These are phyloP conservation scores for Anthonomus grandis DNA, from an alignment of 1,140 invertebrate genomes.

Conservation along the genomic window DNA sequence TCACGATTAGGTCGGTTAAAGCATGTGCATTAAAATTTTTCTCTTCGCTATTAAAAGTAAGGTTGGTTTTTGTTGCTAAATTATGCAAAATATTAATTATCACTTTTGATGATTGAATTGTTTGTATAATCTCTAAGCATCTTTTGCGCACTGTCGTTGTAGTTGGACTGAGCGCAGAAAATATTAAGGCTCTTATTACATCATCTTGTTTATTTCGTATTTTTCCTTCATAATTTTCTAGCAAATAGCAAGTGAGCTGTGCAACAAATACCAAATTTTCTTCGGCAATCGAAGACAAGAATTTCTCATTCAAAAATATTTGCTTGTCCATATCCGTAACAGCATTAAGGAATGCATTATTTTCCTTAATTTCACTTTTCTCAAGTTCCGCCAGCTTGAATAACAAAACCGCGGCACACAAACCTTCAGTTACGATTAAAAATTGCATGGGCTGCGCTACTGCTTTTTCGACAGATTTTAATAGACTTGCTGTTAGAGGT, in stretches of 20 bases:
- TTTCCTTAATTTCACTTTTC: too few species aligned
- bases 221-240: slow-evolving; percentile 59
- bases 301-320: slow-evolving; percentile 79
- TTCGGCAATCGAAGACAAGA: slow-evolving; percentile 57
- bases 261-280: slow-evolving; percentile 66
- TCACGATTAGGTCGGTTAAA: too few species aligned
- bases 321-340: slow-evolving; percentile 73
- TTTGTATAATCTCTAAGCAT: slow-evolving; percentile 43
- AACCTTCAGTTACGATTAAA: slow-evolving; percentile 70
- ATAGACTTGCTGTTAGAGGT: slow-evolving; percentile 57
- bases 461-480: slow-evolving; percentile 70
- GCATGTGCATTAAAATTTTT: too few species aligned
- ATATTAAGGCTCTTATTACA: slow-evolving; percentile 62
- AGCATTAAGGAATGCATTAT: slow-evolving; percentile 54
- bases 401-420: slow-evolving; percentile 72
- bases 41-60: too few species aligned
- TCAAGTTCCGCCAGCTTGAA: slow-evolving; percentile 62
- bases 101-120: too few species aligned
- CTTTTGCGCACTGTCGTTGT: slow-evolving; percentile 44
- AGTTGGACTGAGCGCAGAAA: slow-evolving; percentile 56
- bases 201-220: slow-evolving; percentile 56
- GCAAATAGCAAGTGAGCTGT: slow-evolving; percentile 61
- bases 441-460: slow-evolving; percentile 61
- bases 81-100: too few species aligned
- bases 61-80: too few species aligned